phyloP scores from a whole-genome alignment of 2,888 invertebrate species.

The Caenorhabditis sulstoni region DNA sequence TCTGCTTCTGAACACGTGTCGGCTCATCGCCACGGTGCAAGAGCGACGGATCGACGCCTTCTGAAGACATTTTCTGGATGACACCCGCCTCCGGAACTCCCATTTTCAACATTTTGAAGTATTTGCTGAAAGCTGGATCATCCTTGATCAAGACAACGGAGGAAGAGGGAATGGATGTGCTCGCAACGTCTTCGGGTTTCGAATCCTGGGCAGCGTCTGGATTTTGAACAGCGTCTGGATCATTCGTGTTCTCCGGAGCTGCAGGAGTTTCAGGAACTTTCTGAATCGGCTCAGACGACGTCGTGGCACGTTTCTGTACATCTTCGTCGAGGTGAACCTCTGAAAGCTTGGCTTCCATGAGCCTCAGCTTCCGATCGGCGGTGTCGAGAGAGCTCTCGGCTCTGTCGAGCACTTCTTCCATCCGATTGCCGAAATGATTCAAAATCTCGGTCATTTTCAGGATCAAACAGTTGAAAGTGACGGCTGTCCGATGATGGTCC shows the following conservation, averaged over 20 bases:
- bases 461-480: conserved; percentile 64
- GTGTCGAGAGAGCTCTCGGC: conserved; percentile 56
- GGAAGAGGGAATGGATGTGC: not conserved
- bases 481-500: conserved; percentile 62
- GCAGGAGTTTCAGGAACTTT: not conserved
- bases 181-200: not conserved
- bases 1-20: not conserved
- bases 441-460: conserved; percentile 55
- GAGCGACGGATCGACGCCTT: conserved; percentile 70
- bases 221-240: not conserved
- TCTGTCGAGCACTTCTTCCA: conserved; percentile 37
- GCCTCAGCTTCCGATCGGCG: conserved; percentile 55
- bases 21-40: conserved; percentile 37
- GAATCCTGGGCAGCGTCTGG: not conserved
- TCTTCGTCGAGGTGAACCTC: conserved; percentile 13
- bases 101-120: conserved; percentile 77
- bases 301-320: not conserved
- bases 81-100: conserved; percentile 76
- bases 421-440: conserved; percentile 52
- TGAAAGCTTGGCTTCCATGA: conserved; percentile 48
- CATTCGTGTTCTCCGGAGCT: not conserved
- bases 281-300: not conserved
- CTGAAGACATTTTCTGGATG: conserved; percentile 72
- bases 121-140: conserved; percentile 72
- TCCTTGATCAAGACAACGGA: conserved; percentile 54